Evolutionary conservation across 2,888 invertebrate genomes (phyloP).

Genomic region (Entomobrya multifasciata): DNA sequence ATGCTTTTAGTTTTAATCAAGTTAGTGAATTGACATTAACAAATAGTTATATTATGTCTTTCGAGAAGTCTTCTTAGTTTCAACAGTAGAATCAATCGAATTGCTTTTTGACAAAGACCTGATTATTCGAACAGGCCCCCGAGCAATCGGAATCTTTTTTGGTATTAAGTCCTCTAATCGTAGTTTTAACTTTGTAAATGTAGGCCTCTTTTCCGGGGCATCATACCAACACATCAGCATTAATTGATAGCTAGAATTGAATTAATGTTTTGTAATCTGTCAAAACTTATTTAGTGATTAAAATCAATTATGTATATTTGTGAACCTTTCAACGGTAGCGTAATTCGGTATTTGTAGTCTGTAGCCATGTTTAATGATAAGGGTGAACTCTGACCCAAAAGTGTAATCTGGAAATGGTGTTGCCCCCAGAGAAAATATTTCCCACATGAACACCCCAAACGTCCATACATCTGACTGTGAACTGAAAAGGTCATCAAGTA

Average conservation of each 20-base stretch:
- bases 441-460: constrained; percentile 56
- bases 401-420: constrained; percentile 32
- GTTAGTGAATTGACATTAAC: too few species aligned
- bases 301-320: neutral
- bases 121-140: neutral
- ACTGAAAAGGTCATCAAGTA: constrained; percentile 41
- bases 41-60: too few species aligned
- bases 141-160: neutral
- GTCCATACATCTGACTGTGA: constrained; percentile 48
- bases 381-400: constrained; percentile 44
- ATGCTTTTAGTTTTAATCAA: too few species aligned
- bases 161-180: constrained; percentile 2
- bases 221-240: constrained; percentile 58
- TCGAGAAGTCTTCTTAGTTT: too few species aligned
- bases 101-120: neutral
- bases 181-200: constrained; percentile 37
- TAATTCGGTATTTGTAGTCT: constrained; percentile 34
- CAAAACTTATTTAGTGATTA: too few species aligned
- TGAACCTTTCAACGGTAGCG: constrained; percentile 18
- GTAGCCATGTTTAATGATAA: constrained; percentile 54
- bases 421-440: constrained; percentile 32
- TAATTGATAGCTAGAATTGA: constrained; percentile 35
- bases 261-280: neutral
- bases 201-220: constrained; percentile 49
- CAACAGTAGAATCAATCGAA: too few species aligned